Conservation (phyloP, 2,888 invertebrate genomes). For the Flabesymbios commensalis region DNA sequence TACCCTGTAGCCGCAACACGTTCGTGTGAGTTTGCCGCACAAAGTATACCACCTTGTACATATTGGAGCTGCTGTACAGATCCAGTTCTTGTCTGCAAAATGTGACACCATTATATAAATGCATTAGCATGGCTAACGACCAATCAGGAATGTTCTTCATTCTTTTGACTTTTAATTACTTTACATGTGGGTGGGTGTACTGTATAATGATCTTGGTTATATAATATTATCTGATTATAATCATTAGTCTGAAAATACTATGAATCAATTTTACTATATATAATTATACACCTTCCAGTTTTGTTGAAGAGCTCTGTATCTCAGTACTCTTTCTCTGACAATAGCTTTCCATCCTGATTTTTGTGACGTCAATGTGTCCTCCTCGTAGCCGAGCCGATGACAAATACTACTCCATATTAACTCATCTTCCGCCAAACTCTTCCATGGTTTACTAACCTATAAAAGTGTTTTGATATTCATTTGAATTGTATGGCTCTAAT, state of each 20-base stretch:
- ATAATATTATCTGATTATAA: too few species aligned
- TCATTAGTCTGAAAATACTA: too few species aligned
- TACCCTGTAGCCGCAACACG: constrained; percentile 51
- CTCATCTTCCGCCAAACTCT: constrained; percentile 55
- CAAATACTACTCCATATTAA: constrained; percentile 53
- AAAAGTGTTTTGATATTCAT: neutral
- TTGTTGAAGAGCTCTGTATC: constrained; percentile 35
- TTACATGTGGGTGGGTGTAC: too few species aligned
- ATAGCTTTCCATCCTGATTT: constrained; percentile 48
- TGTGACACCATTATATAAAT: neutral
- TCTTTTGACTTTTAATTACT: too few species aligned
- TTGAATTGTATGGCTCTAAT: neutral
- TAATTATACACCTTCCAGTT: constrained; percentile 58
- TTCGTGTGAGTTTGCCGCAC: constrained; percentile 40
- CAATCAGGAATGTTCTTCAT: neutral
- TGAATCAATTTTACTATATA: neutral
- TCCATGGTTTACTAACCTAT: constrained; percentile 57
- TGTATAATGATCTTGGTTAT: too few species aligned
- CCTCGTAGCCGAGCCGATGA: constrained; percentile 42
- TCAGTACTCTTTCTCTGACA: constrained; percentile 41
- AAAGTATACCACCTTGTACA: constrained; percentile 42
- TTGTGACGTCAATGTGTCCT: constrained; percentile 37
- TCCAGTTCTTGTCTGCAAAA: constrained; percentile 26
- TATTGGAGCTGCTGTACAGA: constrained; percentile 42
- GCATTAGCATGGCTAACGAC: neutral